Evolutionary conservation across 2,888 invertebrate species (phyloP), one percentile per base, ranked within the genome.

Genomic region (Teinopalpus imperialis): DNA sequence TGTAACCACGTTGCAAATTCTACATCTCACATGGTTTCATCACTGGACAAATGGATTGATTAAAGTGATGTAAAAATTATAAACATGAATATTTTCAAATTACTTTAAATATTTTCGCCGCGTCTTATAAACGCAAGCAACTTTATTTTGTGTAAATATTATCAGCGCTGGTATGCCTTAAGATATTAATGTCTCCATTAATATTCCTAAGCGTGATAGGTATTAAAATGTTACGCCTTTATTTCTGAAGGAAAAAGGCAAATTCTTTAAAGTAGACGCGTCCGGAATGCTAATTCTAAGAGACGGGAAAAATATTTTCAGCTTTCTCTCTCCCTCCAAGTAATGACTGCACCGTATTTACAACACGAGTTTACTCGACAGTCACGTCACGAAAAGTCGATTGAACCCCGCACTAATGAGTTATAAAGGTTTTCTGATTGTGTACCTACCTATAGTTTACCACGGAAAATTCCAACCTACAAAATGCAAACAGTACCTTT

Each of bases 211-310:
- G 41, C 46, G 36, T 23, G 46, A 45, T 45, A 27, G 40, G 39
- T 45, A 45, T 45, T 45, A 45, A 45, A 39, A 45, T 40, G 45
- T 45, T 45, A 45, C 46, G 46, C 46, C 41, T 47, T 47, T 47
- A 41, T 47, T 47, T 36, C 34, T 45, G 40, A 34, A 40, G 34
- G 40, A 41, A 41, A 47, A 40, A 47, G 36, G 36, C 41, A 12
- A 41, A 41, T 47, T 41, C 36, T 41, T 47, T 30, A 31, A 47
- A 36, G 16, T 26, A 23, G 18, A 31, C 41, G 40, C 27, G 41
- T 24, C 29, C 21, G 30, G 41, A 47, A 47, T 47, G 46, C 35
- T 47, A 41, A 41, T 41, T 47, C 41, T 30, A 9, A 8, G 29
- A 41, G 35, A 47, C 23, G 35, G 20, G 36, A 18, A 31, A 35